Evolutionary conservation across 2,888 invertebrate genomes (phyloP).

Genomic region (Thymelicus lineola): DNA sequence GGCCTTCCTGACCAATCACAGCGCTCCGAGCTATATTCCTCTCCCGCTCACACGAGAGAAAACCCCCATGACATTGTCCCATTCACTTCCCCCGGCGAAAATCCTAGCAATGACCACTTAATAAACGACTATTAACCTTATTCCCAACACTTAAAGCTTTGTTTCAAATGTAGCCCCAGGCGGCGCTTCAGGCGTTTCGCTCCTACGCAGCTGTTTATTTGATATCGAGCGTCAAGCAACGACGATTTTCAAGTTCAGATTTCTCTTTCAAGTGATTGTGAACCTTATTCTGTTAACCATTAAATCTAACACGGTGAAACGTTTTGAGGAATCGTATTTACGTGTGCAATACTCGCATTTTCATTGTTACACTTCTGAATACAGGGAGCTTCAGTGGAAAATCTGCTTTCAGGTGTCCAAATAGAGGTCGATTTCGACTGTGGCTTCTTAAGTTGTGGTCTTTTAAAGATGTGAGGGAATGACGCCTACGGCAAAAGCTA

Average conservation of each 20-base stretch:
- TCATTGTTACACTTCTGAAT: slow-evolving; percentile 80
- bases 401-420: slow-evolving; percentile 42
- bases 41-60: slow-evolving; percentile 60
- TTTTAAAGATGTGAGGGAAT: slow-evolving; percentile 50
- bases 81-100: slow-evolving; percentile 81
- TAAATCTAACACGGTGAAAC: slow-evolving; percentile 65
- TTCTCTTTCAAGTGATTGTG: slow-evolving; percentile 72
- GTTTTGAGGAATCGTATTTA: slow-evolving; percentile 77
- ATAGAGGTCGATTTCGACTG: slow-evolving; percentile 49
- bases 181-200: slow-evolving; percentile 70
- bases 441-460: slow-evolving; percentile 49
- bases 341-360: slow-evolving; percentile 83
- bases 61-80: slow-evolving; percentile 65
- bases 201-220: slow-evolving; percentile 74
- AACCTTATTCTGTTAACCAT: slow-evolving; percentile 67
- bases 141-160: slow-evolving; percentile 52
- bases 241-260: slow-evolving; percentile 85
- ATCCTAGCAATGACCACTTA: slow-evolving; percentile 68
- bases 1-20: slow-evolving; percentile 86
- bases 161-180: slow-evolving; percentile 50
- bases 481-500: slow-evolving; percentile 79
- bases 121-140: slow-evolving; percentile 59
- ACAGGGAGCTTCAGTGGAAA: slow-evolving; percentile 38
- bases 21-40: slow-evolving; percentile 82
- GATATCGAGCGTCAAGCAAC: slow-evolving; percentile 84